Percentiles rank a stretch among this genome's conserved stretches.
phyloP scores from a whole-genome alignment of 2,113 vertebrate species.

The Tor tambroides region DNA sequence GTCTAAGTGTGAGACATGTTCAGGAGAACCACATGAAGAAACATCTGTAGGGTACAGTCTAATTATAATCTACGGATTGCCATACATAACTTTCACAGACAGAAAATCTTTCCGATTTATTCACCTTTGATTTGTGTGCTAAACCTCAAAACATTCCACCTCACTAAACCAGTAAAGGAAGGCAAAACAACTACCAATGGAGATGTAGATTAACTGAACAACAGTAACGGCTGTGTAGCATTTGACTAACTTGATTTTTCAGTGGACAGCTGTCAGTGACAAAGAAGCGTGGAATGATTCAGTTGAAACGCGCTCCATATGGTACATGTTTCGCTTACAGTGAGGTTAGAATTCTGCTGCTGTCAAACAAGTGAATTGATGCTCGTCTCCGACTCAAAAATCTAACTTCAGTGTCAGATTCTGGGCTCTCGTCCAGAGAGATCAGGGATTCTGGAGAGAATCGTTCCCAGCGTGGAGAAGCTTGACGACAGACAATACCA shows the following conservation, averaged over 20 bases:
- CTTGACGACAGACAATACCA: conserved; percentile 14
- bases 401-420: conserved; percentile 34
- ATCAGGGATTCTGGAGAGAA: conserved; percentile 14
- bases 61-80: not conserved
- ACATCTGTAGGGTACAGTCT: not conserved
- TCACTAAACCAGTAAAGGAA: not conserved
- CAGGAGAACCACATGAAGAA: not conserved
- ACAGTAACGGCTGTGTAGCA: not conserved
- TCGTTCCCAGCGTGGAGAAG: not conserved
- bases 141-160: not conserved
- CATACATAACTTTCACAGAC: not conserved
- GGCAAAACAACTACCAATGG: not conserved
- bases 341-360: not conserved
- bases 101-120: not conserved
- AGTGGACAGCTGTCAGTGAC: not conserved
- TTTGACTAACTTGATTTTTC: not conserved
- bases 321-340: conserved; percentile 7
- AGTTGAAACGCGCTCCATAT: not conserved
- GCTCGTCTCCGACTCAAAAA: not conserved
- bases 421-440: conserved; percentile 45
- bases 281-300: not conserved
- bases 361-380: conserved; percentile 15
- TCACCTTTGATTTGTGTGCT: not conserved
- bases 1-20: too few relatives aligned
- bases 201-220: not conserved